phyloP scores from a whole-genome alignment of 2,888 invertebrate genomes.

The Tetragonula carbonaria region DNA sequence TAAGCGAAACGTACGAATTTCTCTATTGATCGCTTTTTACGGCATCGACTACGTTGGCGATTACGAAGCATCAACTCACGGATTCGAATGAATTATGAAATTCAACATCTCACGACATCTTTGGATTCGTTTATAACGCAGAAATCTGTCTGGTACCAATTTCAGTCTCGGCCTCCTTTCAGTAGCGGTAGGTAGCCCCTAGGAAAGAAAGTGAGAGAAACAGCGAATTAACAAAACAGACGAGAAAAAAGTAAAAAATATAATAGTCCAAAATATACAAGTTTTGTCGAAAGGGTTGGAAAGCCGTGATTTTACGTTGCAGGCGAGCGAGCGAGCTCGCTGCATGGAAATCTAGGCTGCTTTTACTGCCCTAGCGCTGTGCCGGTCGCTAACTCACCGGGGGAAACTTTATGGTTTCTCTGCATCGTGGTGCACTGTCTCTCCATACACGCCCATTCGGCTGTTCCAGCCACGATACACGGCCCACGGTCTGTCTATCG shows the following conservation, averaged over 20 bases:
- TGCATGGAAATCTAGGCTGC: slow-evolving; percentile 77
- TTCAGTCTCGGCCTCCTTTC: too few relatives aligned
- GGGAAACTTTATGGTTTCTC: slow-evolving; percentile 79
- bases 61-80: not conserved
- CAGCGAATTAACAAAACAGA: slow-evolving; percentile 22
- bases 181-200: too few relatives aligned
- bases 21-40: too few relatives aligned
- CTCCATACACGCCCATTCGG: slow-evolving; percentile 63
- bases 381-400: slow-evolving; percentile 77
- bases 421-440: slow-evolving; percentile 20
- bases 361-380: slow-evolving; percentile 70
- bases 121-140: not conserved
- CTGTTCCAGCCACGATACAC: slow-evolving; percentile 38
- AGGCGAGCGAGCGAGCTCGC: slow-evolving; percentile 56
- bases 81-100: not conserved
- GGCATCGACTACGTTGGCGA: too few relatives aligned
- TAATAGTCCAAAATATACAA: slow-evolving; percentile 10
- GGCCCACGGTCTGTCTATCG: slow-evolving; percentile 7
- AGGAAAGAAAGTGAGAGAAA: slow-evolving; percentile 10
- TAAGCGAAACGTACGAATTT: too few relatives aligned
- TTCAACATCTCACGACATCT: not conserved
- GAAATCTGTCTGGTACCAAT: not conserved
- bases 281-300: slow-evolving; percentile 46
- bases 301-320: slow-evolving; percentile 60
- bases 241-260: not conserved